Conservation (phyloP, 2,797 vertebrate genomes). For the Coluber constrictor region DNA sequence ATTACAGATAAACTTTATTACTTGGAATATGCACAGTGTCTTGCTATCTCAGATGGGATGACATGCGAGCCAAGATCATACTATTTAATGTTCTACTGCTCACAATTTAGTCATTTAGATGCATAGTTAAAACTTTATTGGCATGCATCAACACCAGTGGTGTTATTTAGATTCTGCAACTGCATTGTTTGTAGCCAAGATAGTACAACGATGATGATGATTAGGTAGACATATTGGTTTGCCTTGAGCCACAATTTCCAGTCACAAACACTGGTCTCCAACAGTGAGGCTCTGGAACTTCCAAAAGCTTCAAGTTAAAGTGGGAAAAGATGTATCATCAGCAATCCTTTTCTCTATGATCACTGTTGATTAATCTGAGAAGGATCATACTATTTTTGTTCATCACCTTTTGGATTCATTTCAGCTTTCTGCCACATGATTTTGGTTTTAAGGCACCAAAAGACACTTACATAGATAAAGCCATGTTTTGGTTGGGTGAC, state of each 20-base stretch:
- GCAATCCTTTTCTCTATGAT: not conserved
- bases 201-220: constrained; percentile 18
- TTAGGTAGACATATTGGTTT: constrained; percentile 27
- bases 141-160: constrained; percentile 40
- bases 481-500: not conserved
- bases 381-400: not conserved
- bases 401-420: not conserved
- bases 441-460: not conserved
- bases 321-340: not conserved
- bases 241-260: constrained; percentile 32
- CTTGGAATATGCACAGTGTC: constrained; percentile 50
- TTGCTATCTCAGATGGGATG: constrained; percentile 21
- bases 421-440: not conserved
- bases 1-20: constrained; percentile 60
- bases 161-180: constrained; percentile 37
- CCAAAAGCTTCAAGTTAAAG: constrained; percentile 3
- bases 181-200: constrained; percentile 40
- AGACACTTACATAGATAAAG: not conserved
- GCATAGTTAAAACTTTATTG: constrained; percentile 54
- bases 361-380: not conserved
- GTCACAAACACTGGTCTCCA: constrained; percentile 3
- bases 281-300: constrained; percentile 19
- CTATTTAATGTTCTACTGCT: constrained; percentile 49
- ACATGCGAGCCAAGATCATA: constrained; percentile 29
- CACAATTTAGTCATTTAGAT: constrained; percentile 57